Conservation (phyloP, 1,140 invertebrate species). For the Aphelinus atriplicis region DNA sequence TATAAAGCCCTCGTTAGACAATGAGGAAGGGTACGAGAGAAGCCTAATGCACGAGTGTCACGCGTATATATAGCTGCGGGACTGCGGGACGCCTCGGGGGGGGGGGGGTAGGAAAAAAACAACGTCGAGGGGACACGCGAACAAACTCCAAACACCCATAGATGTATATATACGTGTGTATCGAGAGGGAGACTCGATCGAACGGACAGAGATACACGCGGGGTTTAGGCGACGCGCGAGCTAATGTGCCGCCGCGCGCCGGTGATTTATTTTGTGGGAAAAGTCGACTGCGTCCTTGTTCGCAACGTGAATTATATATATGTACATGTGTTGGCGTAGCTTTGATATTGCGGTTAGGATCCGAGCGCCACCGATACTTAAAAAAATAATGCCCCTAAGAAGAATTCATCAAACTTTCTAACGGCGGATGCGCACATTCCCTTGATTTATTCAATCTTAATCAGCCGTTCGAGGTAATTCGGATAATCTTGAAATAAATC, state of each 20-base stretch:
- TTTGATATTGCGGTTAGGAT: too few relatives aligned
- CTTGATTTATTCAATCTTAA: too few relatives aligned
- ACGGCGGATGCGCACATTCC: too few relatives aligned
- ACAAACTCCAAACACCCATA: not conserved
- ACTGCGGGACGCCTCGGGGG: not conserved
- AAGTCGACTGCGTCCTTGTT: not conserved
- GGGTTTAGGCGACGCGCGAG: not conserved
- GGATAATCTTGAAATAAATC: too few relatives aligned
- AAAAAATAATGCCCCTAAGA: too few relatives aligned
- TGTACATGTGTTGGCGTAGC: too few relatives aligned
- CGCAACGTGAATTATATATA: too few relatives aligned
- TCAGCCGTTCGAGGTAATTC: too few relatives aligned
- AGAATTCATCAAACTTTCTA: too few relatives aligned
- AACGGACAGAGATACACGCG: not conserved
- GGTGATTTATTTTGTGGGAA: conserved; percentile 31
- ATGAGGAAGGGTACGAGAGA: not conserved
- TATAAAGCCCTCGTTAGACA: conserved; percentile 18
- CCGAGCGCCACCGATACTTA: too few relatives aligned
- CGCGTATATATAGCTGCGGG: not conserved
- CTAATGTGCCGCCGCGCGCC: not conserved
- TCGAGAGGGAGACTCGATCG: conserved; percentile 4
- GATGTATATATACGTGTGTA: conserved; percentile 32
- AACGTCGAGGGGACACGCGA: not conserved
- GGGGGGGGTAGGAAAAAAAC: conserved; percentile 11
- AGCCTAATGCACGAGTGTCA: too few relatives aligned